Conservation (phyloP, 2,113 vertebrate species). For the Amblyornis subalaris region DNA sequence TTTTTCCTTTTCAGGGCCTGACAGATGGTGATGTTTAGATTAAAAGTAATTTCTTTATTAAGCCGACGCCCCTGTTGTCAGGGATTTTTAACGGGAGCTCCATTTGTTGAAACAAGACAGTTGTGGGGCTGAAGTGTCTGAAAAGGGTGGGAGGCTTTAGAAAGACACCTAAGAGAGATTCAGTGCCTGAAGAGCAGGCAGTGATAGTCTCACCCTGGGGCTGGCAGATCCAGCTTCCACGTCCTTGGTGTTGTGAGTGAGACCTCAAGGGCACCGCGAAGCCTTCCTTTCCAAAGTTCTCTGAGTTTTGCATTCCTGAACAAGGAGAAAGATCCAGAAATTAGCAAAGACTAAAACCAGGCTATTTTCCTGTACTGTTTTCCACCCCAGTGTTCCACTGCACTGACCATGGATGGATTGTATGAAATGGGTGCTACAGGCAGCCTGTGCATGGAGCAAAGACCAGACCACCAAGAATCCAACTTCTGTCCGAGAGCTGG, state of each 20-base stretch:
- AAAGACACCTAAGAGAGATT: neutral
- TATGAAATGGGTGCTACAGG: neutral
- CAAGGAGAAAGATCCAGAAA: neutral
- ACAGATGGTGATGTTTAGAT: constrained; percentile 56
- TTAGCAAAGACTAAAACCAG: neutral
- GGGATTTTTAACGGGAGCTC: constrained; percentile 29
- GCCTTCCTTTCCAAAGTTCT: neutral
- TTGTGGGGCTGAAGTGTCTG: neutral
- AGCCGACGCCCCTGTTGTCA: constrained; percentile 8
- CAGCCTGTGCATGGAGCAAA: neutral
- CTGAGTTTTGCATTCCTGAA: neutral
- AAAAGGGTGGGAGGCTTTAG: neutral
- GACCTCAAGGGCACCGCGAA: neutral
- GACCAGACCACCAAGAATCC: neutral
- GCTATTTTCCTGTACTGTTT: neutral
- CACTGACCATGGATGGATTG: fast-evolving
- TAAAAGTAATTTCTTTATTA: constrained; percentile 59
- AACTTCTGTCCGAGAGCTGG: neutral
- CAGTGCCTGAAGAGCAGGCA: neutral
- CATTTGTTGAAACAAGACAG: neutral
- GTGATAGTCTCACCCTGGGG: neutral
- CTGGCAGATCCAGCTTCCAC: neutral
- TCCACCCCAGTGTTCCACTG: neutral
- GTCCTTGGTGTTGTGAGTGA: neutral
- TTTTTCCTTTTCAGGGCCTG: neutral